A percentile compares a stretch with the other conserved stretches of the same genome.
Evolutionary conservation across 35 echinoderm and acorn worm genomes (phyloP).

Genomic region (Eucidaris tribuloides): DNA sequence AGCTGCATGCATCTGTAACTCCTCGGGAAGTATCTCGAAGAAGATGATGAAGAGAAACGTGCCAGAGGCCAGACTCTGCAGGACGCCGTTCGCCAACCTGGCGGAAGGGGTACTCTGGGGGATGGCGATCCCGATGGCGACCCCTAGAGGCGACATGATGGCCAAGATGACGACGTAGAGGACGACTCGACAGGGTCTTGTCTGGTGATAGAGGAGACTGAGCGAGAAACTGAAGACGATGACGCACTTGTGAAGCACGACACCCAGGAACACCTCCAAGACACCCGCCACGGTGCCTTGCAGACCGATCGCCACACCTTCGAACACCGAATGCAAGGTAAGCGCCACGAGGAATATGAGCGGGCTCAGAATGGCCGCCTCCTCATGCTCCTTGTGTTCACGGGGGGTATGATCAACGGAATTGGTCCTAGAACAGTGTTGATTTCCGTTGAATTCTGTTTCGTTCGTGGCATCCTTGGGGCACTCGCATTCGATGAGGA

Average conservation of each 20-base stretch:
- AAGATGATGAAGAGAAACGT: conserved; percentile 38
- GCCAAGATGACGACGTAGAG: neutral
- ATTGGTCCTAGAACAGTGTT: too few species aligned
- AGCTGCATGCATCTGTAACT: neutral
- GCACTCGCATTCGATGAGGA: too few species aligned
- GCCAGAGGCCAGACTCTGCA: conserved; percentile 22
- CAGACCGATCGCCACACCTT: conserved; percentile 31
- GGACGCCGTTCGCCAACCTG: neutral
- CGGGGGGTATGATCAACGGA: too few species aligned
- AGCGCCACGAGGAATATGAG: conserved; percentile 10
- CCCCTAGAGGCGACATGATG: neutral
- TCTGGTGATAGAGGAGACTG: neutral
- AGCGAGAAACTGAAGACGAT: too few species aligned
- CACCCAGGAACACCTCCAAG: neutral
- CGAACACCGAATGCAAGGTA: conserved; percentile 35
- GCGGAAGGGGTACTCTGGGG: neutral
- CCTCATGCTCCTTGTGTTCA: too few species aligned
- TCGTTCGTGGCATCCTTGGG: too few species aligned
- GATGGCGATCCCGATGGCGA: too few species aligned
- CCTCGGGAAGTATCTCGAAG: conserved; percentile 27
- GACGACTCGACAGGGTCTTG: neutral
- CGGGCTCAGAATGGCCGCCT: neutral
- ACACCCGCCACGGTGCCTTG: neutral
- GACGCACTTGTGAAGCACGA: too few species aligned
- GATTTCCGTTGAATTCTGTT: too few species aligned